Evolutionary conservation across 2,888 invertebrate species (phyloP).

Genomic region (Lithophane semibrunnea): DNA sequence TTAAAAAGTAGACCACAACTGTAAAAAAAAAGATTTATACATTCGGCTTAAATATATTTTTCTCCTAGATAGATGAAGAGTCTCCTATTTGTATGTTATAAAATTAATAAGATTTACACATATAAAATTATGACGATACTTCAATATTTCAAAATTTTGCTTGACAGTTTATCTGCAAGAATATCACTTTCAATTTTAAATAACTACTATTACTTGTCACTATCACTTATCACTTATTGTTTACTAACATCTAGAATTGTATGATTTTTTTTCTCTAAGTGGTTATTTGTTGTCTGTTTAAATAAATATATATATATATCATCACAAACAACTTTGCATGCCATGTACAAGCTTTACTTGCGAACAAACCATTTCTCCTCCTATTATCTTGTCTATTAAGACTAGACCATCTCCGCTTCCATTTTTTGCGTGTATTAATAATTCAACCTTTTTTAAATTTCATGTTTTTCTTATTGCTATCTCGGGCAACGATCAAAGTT

Average conservation of each 20-base stretch:
- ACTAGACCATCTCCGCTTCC: slow-evolving; percentile 34
- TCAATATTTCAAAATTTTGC: background rate
- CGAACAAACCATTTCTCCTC: slow-evolving; percentile 7
- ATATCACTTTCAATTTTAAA: background rate
- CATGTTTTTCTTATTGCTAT: slow-evolving; percentile 66
- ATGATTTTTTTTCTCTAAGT: too few species aligned
- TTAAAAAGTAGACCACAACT: background rate
- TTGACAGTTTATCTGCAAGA: background rate
- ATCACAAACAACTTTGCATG: background rate
- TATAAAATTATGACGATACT: background rate
- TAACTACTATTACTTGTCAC: too few species aligned
- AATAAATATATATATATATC: too few species aligned
- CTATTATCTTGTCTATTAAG: slow-evolving; percentile 25
- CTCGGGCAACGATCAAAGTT: slow-evolving; percentile 67
- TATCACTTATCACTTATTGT: too few species aligned
- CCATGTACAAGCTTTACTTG: background rate
- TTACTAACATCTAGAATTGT: too few species aligned
- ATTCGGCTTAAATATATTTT: background rate
- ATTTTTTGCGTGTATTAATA: slow-evolving; percentile 47
- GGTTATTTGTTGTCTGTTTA: too few species aligned
- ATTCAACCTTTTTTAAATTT: slow-evolving; percentile 61
- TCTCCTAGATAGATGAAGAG: background rate
- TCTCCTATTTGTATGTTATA: background rate
- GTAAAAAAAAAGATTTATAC: background rate
- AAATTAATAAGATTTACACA: background rate